A percentile compares a stretch with the other conserved stretches of the same genome.
These are phyloP conservation scores for Drosophila eohydei DNA, from an alignment of 2,888 invertebrate species.

Conservation along the genomic window DNA sequence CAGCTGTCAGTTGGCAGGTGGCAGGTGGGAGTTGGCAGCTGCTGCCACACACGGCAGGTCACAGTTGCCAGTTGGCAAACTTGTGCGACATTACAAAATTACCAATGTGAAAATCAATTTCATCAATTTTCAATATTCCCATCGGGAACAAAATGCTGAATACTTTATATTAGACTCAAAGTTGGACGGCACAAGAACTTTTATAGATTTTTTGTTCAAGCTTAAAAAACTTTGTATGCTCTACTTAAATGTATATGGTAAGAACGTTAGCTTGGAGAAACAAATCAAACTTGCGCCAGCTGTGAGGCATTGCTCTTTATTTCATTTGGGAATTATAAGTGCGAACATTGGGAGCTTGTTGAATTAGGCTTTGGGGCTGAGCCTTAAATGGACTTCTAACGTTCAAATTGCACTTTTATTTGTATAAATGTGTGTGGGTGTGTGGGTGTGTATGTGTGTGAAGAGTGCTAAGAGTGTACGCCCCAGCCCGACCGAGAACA, in stretches of 20 bases:
- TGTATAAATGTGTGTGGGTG: neutral
- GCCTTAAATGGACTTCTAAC: conserved; percentile 15
- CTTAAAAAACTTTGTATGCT: neutral
- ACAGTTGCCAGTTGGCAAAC: conserved; percentile 34
- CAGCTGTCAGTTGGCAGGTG: conserved; percentile 55
- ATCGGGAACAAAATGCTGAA: conserved; percentile 13
- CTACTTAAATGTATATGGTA: neutral
- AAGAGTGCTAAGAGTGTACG: neutral
- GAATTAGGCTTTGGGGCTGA: conserved; percentile 9
- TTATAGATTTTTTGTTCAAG: neutral
- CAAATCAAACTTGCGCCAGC: conserved; percentile 6
- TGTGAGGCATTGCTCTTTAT: conserved; percentile 1
- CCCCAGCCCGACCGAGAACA: neutral
- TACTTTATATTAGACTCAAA: conserved; percentile 13
- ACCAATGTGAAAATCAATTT: conserved; percentile 75
- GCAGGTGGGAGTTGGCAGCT: conserved; percentile 22
- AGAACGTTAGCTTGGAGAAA: neutral
- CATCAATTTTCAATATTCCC: conserved; percentile 64
- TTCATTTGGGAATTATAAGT: conserved; percentile 11
- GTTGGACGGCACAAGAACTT: neutral
- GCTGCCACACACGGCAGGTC: conserved; percentile 19
- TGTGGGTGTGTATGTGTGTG: neutral
- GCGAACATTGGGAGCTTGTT: conserved; percentile 9
- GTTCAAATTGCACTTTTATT: conserved; percentile 7
- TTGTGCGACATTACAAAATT: conserved; percentile 60